Evolutionary conservation across 1,140 invertebrate genomes (phyloP).

Genomic region (Pygmarrhopalites habei): DNA sequence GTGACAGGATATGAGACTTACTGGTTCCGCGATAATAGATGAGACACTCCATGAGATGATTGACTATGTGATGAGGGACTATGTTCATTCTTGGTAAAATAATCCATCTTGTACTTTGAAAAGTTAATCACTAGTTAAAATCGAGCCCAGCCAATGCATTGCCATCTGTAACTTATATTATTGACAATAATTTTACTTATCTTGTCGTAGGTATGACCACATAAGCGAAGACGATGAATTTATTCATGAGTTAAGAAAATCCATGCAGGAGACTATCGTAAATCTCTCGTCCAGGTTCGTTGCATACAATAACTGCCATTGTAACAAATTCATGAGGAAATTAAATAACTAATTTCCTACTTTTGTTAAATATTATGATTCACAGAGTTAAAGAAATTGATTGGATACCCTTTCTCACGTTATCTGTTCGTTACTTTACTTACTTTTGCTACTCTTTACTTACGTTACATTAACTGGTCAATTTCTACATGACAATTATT

Average conservation of each 20-base stretch:
- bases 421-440: no score
- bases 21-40: constrained; percentile 61
- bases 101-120: no score
- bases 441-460: no score
- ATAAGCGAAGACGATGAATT: constrained; percentile 53
- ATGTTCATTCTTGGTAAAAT: constrained; percentile 72
- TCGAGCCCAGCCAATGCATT: no score
- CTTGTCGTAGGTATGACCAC: no score
- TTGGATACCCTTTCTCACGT: constrained; percentile 81
- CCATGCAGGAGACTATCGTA: constrained; percentile 50
- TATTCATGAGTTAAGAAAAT: constrained; percentile 48
- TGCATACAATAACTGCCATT: no score
- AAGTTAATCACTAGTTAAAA: no score
- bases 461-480: no score
- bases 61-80: constrained; percentile 66
- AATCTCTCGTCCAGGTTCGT: constrained; percentile 50
- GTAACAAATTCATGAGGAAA: no score
- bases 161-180: no score
- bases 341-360: constrained; percentile 4
- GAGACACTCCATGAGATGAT: constrained; percentile 65
- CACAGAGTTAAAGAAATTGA: constrained; percentile 50
- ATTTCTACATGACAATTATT: no score
- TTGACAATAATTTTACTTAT: no score
- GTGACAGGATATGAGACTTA: constrained; percentile 54
- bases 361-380: constrained; percentile 3